Evolutionary conservation across 2,888 invertebrate genomes (phyloP), one percentile per base, ranked within the genome.

Genomic region (Thera obeliscata): DNA sequence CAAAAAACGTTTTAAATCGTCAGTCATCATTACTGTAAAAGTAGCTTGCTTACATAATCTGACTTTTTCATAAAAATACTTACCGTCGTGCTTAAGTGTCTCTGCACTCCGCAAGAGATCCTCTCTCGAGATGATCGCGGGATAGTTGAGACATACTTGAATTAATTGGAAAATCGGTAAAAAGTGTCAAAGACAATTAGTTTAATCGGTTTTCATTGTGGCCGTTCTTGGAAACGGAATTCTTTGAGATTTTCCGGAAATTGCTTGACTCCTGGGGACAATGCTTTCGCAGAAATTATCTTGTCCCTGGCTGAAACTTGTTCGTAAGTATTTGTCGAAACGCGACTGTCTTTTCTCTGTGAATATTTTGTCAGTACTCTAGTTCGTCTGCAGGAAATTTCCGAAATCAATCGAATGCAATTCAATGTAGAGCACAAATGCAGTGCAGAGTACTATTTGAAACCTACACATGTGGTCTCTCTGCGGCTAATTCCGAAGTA

Each of bases 31-130:
- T 33, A 22, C 43, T 9, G 9, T 46, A 9, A 9, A 8, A 8
- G 22, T 22, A 7, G 36, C 8, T 52, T 52, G 57, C 35, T 11
- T 64, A 57, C 50, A 38, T 59, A 48, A 48, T 36, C 54, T 46
- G 38, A 56, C 49, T 56, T 54, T 38, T 63, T 52, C 8, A 36
- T 46, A 56, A 56, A 62, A 64, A 56, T 56, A 46, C 64, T 52
- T 56, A n/a, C 33, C 77, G 75, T 78, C 72, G 76, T 81, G 74
- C 74, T 81, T 75, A 77, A 82, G 82, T 78, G 76, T 43, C 64
- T 50, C 60, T 66, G 58, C 64, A 62, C 66, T 66, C 46, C 38
- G 64, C 58, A 35, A n/a, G 58, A 43, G 54, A 11, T 56, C 8
- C 49, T 36, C 52, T 54, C 61, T 50, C 55, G 49, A 48, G 49